These are phyloP conservation scores for Apodemus agrarius DNA, from an alignment of 2,797 vertebrate genomes.

Conservation along the genomic window DNA sequence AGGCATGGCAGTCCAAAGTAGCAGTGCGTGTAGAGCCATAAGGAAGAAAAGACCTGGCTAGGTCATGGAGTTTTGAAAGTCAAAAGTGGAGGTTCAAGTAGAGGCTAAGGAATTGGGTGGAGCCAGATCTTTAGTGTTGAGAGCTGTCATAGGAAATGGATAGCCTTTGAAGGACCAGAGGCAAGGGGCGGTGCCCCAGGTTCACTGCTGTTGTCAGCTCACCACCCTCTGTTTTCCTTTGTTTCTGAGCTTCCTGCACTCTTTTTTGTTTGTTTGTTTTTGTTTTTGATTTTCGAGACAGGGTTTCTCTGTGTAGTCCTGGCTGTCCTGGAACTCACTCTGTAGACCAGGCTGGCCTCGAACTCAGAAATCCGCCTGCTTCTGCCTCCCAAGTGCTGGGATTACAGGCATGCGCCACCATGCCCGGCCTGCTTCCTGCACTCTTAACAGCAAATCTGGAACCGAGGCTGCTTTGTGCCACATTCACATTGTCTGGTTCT, in stretches of 20 bases:
- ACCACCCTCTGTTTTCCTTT: background rate
- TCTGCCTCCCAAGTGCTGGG: too few relatives aligned
- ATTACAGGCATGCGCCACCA: too few relatives aligned
- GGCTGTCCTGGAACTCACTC: too few relatives aligned
- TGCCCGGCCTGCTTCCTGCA: background rate
- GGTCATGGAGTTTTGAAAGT: background rate
- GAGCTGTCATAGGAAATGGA: background rate
- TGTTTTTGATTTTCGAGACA: too few relatives aligned
- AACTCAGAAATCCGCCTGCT: too few relatives aligned
- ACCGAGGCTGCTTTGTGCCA: background rate
- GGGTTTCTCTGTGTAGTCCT: too few relatives aligned
- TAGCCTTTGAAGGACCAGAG: background rate
- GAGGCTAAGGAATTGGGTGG: background rate
- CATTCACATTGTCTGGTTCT: background rate
- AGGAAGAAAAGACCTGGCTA: background rate
- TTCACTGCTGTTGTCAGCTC: background rate
- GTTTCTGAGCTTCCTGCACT: background rate
- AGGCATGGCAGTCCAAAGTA: background rate
- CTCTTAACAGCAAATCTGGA: background rate
- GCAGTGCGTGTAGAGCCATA: background rate
- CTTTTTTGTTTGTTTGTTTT: too few relatives aligned
- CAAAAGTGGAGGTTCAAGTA: background rate
- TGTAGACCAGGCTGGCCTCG: too few relatives aligned
- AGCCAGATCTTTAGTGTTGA: background rate
- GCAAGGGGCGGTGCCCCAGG: background rate